Evolutionary conservation across 2,888 invertebrate genomes (phyloP), one percentile per base, ranked within the genome.

Genomic region (Elmis aenea): DNA sequence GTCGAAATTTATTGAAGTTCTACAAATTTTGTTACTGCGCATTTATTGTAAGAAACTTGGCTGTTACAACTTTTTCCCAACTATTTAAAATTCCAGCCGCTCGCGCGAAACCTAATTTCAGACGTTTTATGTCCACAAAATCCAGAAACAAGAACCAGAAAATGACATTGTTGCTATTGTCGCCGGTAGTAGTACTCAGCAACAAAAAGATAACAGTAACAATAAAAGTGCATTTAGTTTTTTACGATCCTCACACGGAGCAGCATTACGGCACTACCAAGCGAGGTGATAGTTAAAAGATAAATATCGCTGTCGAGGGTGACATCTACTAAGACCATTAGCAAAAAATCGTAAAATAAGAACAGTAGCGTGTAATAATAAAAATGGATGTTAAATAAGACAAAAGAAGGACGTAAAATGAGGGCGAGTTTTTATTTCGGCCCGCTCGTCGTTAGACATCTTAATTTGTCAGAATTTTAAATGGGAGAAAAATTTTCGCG

Each of bases 381-480:
- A 33, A 33, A 26, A 35, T 24, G 18, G 13, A 22, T 9, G 24
- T 35, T 35, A 29, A 23, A 13, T 16, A 25, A 23, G 24, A 29
- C 14, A 36, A 36, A 26, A 26, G 35, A 25, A 26, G 23, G 31
- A 21, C 18, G 26, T 20, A 14, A 21, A 26, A 29, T 39, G 34
- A 40, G 30, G 46, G 32, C 36, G 25, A 33, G 35, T 38, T 35
- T 40, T 46, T 42, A 33, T 28, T 15, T 25, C 22, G 16, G 26
- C 15, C 31, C 28, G 25, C 20, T 13, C 32, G 35, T 30, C 34
- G 36, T 35, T n/a, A n/a, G n/a, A n/a, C 10, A 30, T 33, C 32
- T 33, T 33, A 46, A 50, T 50, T 51, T 51, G 50, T 48, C 45
- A 50, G 45, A 46, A 51, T 46, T 48, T 51, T 40, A 48, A 46